These are phyloP conservation scores for Pygmarrhopalites habei DNA, from an alignment of 1,140 invertebrate species.

Conservation along the genomic window DNA sequence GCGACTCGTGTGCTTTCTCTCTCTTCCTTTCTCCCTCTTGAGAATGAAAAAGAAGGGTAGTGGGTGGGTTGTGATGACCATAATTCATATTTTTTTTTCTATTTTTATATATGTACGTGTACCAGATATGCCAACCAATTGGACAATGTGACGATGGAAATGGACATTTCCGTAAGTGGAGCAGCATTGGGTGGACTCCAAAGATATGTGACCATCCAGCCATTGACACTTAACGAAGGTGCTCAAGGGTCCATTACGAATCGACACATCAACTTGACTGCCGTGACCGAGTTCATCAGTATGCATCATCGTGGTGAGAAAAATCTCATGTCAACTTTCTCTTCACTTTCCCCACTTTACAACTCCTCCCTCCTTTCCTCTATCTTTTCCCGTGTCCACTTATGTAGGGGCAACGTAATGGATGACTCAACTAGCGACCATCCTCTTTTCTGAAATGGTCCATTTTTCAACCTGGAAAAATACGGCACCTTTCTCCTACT, in stretches of 20 bases:
- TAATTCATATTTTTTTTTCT: no score
- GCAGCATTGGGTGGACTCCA: constrained; percentile 37
- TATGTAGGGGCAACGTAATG: no score
- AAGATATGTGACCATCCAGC: constrained; percentile 33
- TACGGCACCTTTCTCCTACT: no score
- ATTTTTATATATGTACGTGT: constrained; percentile 1
- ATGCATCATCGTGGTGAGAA: constrained; percentile 35
- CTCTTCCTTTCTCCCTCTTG: no score
- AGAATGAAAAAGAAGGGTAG: no score
- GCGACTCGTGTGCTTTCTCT: no score
- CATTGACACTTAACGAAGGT: constrained; percentile 34
- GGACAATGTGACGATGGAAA: constrained; percentile 30
- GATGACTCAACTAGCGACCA: no score
- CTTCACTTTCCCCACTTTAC: neutral
- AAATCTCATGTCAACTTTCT: neutral
- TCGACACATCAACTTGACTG: constrained; percentile 33
- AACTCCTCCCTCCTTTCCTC: neutral
- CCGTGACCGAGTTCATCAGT: constrained; percentile 37
- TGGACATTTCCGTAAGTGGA: constrained; percentile 37
- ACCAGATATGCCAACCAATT: constrained; percentile 33
- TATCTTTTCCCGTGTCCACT: neutral
- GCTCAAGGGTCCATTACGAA: constrained; percentile 29
- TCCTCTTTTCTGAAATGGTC: no score
- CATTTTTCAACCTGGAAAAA: no score
- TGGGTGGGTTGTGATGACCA: no score